Percentiles rank a stretch among this genome's conserved stretches.
These are phyloP conservation scores for Drosophila rhopaloa DNA, from an alignment of 1,140 invertebrate species.

Conservation along the genomic window DNA sequence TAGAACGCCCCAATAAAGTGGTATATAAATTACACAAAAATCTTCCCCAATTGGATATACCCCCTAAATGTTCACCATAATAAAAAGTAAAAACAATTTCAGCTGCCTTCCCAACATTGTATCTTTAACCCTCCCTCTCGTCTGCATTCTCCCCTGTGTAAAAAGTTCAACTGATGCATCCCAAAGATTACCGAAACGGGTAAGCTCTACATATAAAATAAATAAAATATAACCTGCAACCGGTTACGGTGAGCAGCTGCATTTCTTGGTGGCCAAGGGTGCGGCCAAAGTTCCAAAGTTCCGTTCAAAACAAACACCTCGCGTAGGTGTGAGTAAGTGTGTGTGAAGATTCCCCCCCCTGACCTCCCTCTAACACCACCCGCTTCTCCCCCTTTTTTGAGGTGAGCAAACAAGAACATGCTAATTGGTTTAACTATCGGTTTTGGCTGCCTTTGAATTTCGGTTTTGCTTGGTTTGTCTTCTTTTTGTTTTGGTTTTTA, in stretches of 20 bases:
- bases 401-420: slow-evolving; percentile 58
- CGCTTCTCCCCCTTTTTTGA: neutral
- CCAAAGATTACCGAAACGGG: slow-evolving; percentile 28
- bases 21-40: slow-evolving; percentile 9
- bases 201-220: slow-evolving; percentile 18
- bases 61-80: neutral
- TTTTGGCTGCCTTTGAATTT: slow-evolving; percentile 40
- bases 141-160: slow-evolving; percentile 1
- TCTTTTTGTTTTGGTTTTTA: slow-evolving; percentile 17
- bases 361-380: neutral
- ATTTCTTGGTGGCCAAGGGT: slow-evolving; percentile 42
- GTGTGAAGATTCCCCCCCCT: slow-evolving; percentile 7
- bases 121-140: neutral
- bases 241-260: slow-evolving; percentile 50
- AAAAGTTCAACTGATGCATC: slow-evolving; percentile 43
- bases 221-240: slow-evolving; percentile 28
- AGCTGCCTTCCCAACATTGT: slow-evolving; percentile 1
- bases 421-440: slow-evolving; percentile 77
- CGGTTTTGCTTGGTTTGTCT: slow-evolving; percentile 51
- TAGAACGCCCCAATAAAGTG: neutral
- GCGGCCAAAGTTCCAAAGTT: slow-evolving; percentile 43
- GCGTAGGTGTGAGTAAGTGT: too few relatives aligned
- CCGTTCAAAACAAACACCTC: slow-evolving; percentile 51
- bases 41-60: neutral
- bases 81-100: slow-evolving; percentile 25